These are phyloP conservation scores for Megalonaias nervosa DNA, from an alignment of 1,140 invertebrate species.

Conservation along the genomic window DNA sequence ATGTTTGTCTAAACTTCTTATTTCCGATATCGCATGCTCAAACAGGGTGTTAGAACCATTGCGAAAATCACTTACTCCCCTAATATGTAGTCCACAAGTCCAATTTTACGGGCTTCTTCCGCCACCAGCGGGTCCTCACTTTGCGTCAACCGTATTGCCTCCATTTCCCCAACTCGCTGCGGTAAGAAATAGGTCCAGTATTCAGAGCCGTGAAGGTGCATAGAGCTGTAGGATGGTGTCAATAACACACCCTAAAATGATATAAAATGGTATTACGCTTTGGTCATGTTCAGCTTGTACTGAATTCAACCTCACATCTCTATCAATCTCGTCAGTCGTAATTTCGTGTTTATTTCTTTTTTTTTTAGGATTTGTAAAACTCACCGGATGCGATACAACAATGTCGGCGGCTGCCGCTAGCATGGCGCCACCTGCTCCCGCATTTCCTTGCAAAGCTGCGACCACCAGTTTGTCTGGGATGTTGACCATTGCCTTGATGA, in stretches of 20 bases:
- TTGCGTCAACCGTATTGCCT: background rate
- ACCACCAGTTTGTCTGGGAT: slow-evolving; percentile 13
- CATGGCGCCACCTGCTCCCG: slow-evolving; percentile 7
- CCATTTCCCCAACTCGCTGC: slow-evolving; percentile 6
- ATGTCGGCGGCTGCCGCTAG: background rate
- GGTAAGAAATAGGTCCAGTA: slow-evolving; percentile 13
- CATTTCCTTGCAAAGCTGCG: slow-evolving; percentile 14
- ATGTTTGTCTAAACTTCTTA: too few relatives aligned
- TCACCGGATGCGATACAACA: slow-evolving; percentile 12
- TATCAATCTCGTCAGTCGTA: too few relatives aligned
- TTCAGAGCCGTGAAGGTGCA: slow-evolving; percentile 15
- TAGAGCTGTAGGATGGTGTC: slow-evolving; percentile 9
- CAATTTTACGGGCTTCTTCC: background rate
- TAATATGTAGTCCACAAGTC: background rate
- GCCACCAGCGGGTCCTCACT: background rate
- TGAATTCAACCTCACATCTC: too few relatives aligned
- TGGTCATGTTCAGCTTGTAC: too few relatives aligned
- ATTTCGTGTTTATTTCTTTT: too few relatives aligned
- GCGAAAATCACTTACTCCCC: background rate
- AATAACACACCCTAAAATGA: slow-evolving; percentile 7
- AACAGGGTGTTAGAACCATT: too few relatives aligned
- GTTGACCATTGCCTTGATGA: background rate
- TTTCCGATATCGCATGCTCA: too few relatives aligned
- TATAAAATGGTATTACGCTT: too few relatives aligned
- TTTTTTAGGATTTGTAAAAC: too few relatives aligned